Evolutionary conservation across 2,797 vertebrate species (phyloP), one percentile per base, ranked within the genome.

Genomic region (Esox lucius): DNA sequence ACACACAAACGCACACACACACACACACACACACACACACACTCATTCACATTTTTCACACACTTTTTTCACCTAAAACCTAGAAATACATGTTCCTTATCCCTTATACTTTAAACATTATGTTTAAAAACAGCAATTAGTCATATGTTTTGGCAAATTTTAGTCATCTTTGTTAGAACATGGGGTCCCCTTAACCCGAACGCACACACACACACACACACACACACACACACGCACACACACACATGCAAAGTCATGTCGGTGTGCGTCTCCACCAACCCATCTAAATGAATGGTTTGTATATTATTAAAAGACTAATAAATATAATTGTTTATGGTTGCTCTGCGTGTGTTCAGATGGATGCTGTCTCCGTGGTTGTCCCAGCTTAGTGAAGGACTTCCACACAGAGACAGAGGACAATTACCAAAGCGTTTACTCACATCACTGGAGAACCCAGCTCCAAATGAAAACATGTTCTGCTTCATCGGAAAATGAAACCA

Each of bases 351-450:
- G 72, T 67, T 31, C 8, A 19, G 42, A 48, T 9, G 26, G 28
- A 31, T 56, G 28, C 42, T 15, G 53, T 33, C 19, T 64, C 61
- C 7, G 4, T 39, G 35, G 35, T 39, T 73, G 62, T 61, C 78
- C 74, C 67, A 46, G 59, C 80, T 75, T 78, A 78, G 84, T 82
- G 72, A 90, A 92, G 92, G 91, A 93, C 93, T 92, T 92, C 89
- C 77, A 83, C 88, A 90, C 89, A 94, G 91, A 90, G 90, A 91
- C 90, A 92, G 93, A 94, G 93, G 93, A 91, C 92, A 94, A 94
- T 94, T 94, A 94, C 93, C 90, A 90, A 91, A 92, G 90, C 93
- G 93, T 94, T 94, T 93, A 94, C 92, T 80, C 89, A 91, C 89
- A 89, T 93, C 92, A 94, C 94, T 94, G 93, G 88, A 81, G 89